Conservation (phyloP, 2,888 invertebrate genomes). For the Buathra laborator region DNA sequence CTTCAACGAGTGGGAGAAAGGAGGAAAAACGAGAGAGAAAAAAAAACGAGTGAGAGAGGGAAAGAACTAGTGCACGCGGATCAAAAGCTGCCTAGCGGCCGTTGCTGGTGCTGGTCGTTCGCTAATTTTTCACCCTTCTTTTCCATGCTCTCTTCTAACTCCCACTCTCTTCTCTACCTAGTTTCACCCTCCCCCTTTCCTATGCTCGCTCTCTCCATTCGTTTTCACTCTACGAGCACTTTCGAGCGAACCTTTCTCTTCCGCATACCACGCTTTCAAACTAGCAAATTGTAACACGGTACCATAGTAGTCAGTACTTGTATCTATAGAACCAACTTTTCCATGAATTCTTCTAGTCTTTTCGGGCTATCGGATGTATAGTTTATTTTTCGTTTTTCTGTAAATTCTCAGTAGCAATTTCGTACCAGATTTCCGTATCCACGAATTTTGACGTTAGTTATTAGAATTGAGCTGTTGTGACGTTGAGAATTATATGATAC, state of each 20-base stretch:
- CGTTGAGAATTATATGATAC: neutral
- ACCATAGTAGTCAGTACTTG: slow-evolving; percentile 23
- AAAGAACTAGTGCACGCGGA: slow-evolving; percentile 47
- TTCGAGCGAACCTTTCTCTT: slow-evolving; percentile 20
- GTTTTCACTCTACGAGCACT: slow-evolving; percentile 44
- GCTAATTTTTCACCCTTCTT: slow-evolving; percentile 74
- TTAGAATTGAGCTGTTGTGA: too few species aligned
- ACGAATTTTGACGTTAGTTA: neutral
- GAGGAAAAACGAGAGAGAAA: neutral
- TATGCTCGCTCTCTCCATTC: slow-evolving; percentile 14
- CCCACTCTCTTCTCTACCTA: slow-evolving; percentile 25
- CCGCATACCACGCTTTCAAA: slow-evolving; percentile 20
- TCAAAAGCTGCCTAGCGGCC: slow-evolving; percentile 63
- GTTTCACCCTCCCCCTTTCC: slow-evolving; percentile 21
- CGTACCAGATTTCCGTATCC: neutral
- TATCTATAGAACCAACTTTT: slow-evolving; percentile 34
- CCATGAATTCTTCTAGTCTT: slow-evolving; percentile 31
- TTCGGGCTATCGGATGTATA: neutral
- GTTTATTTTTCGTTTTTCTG: neutral
- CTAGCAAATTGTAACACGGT: slow-evolving; percentile 51
- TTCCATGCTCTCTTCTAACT: slow-evolving; percentile 50
- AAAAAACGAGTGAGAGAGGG: neutral
- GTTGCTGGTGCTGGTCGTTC: slow-evolving; percentile 66
- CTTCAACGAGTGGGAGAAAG: slow-evolving; percentile 23
- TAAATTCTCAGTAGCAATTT: neutral